phyloP scores from a whole-genome alignment of 2,888 invertebrate genomes.

The Lymantria monacha region DNA sequence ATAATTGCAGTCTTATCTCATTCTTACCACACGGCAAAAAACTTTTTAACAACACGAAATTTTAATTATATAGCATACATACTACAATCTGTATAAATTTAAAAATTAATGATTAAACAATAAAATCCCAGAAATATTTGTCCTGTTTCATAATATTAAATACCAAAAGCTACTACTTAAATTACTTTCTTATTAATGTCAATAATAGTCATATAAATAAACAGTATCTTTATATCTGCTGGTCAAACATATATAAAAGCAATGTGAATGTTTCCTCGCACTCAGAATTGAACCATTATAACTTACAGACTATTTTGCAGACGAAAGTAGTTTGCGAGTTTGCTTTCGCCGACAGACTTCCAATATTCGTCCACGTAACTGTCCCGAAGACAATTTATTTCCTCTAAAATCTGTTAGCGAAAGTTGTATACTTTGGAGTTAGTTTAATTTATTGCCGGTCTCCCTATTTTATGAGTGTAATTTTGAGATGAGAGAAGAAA shows the following conservation, averaged over 20 bases:
- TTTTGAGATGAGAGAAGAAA: not conserved
- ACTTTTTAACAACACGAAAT: no score
- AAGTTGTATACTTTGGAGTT: not conserved
- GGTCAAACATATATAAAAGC: slow-evolving; percentile 6
- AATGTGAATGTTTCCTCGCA: slow-evolving; percentile 4
- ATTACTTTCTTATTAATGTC: no score
- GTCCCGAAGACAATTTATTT: not conserved
- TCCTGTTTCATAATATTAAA: no score
- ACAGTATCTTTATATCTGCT: no score
- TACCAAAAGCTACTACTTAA: no score
- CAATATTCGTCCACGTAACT: slow-evolving; percentile 8
- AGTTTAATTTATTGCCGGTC: not conserved
- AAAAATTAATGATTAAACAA: no score
- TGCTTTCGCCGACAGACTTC: slow-evolving; percentile 4
- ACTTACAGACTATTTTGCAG: slow-evolving; percentile 15
- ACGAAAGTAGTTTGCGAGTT: slow-evolving; percentile 19
- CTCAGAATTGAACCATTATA: slow-evolving; percentile 6
- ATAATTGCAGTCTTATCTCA: no score
- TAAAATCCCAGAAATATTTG: no score
- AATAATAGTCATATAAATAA: no score
- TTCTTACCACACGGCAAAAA: no score
- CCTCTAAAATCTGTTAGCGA: not conserved
- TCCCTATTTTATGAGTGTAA: not conserved
- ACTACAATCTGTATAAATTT: no score
- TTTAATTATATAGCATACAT: no score